phyloP scores from a whole-genome alignment of 2,113 vertebrate genomes.

The Litocranius walleri region DNA sequence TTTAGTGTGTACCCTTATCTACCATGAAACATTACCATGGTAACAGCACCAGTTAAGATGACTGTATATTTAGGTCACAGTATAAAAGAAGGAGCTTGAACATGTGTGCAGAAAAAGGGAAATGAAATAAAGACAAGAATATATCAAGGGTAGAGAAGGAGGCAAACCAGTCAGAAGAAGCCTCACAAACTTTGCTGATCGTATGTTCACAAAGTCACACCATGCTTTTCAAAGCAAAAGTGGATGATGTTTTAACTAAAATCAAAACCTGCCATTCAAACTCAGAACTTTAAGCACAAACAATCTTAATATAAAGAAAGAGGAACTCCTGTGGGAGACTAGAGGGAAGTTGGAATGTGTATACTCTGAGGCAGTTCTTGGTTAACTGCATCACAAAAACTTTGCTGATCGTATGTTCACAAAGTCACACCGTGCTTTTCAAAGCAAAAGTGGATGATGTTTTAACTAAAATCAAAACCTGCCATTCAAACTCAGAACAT shows the following conservation, averaged over 20 bases:
- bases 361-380: too few species aligned
- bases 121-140: not conserved
- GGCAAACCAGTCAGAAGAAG: not conserved
- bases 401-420: not conserved
- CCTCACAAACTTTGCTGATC: not conserved
- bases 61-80: constrained; percentile 74
- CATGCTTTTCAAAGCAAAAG: not conserved
- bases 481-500: not conserved
- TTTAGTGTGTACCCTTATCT: constrained; percentile 55
- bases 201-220: not conserved
- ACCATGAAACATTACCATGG: constrained; percentile 68
- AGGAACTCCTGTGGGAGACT: not conserved
- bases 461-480: constrained; percentile 1
- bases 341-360: too few species aligned
- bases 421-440: not conserved
- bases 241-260: not conserved
- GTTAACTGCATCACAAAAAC: too few species aligned
- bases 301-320: not conserved
- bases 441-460: not conserved
- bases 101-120: not conserved
- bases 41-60: constrained; percentile 65
- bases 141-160: not conserved
- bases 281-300: not conserved
- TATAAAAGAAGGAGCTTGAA: constrained; percentile 64
- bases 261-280: not conserved